Evolutionary conservation across 2,113 vertebrate species (phyloP).

Genomic region (Lycaon pictus): DNA sequence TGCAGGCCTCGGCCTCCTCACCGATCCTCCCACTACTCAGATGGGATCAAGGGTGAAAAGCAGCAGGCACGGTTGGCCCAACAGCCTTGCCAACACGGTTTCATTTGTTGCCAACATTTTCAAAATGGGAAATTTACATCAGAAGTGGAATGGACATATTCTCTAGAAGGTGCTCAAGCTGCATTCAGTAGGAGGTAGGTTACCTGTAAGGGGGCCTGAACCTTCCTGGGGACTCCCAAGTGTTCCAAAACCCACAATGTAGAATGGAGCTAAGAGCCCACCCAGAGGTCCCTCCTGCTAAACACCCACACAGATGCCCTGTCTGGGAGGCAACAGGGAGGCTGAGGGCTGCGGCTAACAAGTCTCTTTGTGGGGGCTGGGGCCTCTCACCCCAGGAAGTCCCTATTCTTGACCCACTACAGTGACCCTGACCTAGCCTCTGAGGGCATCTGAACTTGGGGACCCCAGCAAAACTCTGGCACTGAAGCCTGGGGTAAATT

Average conservation of each 20-base stretch:
- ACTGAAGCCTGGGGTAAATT: not conserved
- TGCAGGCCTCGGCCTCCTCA: not conserved
- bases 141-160: not conserved
- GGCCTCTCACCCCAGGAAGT: not conserved
- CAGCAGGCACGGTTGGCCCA: not conserved
- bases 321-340: not conserved
- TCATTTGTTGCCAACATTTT: not conserved
- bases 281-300: not conserved
- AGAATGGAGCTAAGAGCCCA: not conserved
- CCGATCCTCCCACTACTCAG: not conserved
- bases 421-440: not conserved
- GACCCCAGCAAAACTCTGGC: not conserved
- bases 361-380: not conserved
- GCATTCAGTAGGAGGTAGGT: not conserved
- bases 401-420: not conserved
- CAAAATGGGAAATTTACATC: not conserved
- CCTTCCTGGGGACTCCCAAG: not conserved
- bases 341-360: not conserved
- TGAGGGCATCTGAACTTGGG: not conserved
- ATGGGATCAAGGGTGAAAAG: not conserved
- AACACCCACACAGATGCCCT: accelerated
- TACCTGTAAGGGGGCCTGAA: not conserved
- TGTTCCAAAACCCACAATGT: not conserved
- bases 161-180: not conserved
- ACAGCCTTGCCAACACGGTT: not conserved